Percentiles rank a stretch among this genome's conserved stretches.
phyloP scores from a whole-genome alignment of 2,888 invertebrate species.

The Alviniconcha strummeri region DNA sequence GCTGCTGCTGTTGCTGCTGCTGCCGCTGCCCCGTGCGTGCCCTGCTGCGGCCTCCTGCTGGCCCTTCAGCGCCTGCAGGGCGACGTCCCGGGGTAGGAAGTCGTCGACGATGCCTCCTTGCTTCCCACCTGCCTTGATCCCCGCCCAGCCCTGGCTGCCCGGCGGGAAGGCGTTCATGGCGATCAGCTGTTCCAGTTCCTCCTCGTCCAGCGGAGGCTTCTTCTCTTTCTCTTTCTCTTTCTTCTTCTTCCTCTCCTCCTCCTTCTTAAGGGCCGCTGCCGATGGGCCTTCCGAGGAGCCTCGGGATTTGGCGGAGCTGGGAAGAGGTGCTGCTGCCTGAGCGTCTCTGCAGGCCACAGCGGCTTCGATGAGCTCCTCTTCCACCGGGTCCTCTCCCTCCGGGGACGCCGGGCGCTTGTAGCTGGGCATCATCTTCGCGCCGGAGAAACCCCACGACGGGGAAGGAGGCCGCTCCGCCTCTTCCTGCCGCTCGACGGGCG shows the following conservation, averaged over 20 bases:
- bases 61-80: slow-evolving; percentile 23
- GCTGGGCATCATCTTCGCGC: slow-evolving; percentile 12
- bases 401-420: slow-evolving; percentile 40
- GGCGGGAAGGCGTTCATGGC: slow-evolving; percentile 45
- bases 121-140: slow-evolving; percentile 49
- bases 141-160: slow-evolving; percentile 45
- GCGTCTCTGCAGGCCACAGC: slow-evolving; percentile 42
- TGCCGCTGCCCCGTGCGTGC: not conserved
- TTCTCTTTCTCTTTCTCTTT: slow-evolving; percentile 27
- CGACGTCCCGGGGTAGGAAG: slow-evolving; percentile 51
- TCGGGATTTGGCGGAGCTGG: not conserved
- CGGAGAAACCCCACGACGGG: not conserved
- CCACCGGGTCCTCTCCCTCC: slow-evolving; percentile 39
- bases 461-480: slow-evolving; percentile 26
- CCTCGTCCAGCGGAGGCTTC: slow-evolving; percentile 32
- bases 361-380: slow-evolving; percentile 54
- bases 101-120: slow-evolving; percentile 53
- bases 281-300: not conserved
- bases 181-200: slow-evolving; percentile 39
- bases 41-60: not conserved
- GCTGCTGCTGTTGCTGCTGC: not conserved
- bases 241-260: not conserved
- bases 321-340: slow-evolving; percentile 14
- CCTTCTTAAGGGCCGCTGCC: not conserved
- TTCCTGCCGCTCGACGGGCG: not conserved